A percentile compares a stretch with the other conserved stretches of the same genome.
Evolutionary conservation across 2,113 vertebrate genomes (phyloP).

Genomic region (Dicentrarchus labrax): DNA sequence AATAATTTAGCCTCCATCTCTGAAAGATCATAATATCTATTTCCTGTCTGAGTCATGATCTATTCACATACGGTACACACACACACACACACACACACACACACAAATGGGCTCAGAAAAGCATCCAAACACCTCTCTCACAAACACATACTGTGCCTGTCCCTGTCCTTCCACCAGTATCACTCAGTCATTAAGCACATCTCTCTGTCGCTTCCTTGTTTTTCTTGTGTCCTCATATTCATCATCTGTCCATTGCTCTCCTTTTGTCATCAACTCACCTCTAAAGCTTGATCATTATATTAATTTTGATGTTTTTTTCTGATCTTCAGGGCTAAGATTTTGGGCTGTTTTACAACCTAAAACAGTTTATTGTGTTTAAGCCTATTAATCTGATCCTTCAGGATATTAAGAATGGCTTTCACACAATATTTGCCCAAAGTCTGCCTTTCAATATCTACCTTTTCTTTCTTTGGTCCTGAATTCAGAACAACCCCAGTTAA

Average conservation of each 20-base stretch:
- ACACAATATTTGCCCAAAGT: background rate
- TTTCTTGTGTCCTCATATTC: slow-evolving; percentile 15
- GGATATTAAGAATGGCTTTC: background rate
- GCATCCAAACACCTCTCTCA: slow-evolving; percentile 24
- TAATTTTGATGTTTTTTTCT: slow-evolving; percentile 1
- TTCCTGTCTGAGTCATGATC: slow-evolving; percentile 71
- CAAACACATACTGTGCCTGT: slow-evolving; percentile 16
- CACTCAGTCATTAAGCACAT: slow-evolving; percentile 9
- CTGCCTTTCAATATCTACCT: background rate
- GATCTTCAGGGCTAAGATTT: background rate
- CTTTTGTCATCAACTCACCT: background rate
- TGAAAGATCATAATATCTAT: slow-evolving; percentile 51
- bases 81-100: slow-evolving; percentile 26
- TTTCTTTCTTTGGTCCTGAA: background rate
- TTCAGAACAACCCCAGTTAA: background rate
- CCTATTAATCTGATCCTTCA: background rate
- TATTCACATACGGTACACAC: background rate
- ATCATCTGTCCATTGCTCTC: background rate
- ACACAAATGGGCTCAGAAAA: background rate
- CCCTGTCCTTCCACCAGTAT: background rate
- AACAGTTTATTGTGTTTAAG: background rate
- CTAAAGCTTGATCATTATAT: slow-evolving; percentile 8
- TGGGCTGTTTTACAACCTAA: background rate
- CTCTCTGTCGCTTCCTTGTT: slow-evolving; percentile 6
- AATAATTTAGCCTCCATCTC: slow-evolving; percentile 44